Conservation (phyloP, 2,113 vertebrate species). For the Protomyctophum bolini region DNA sequence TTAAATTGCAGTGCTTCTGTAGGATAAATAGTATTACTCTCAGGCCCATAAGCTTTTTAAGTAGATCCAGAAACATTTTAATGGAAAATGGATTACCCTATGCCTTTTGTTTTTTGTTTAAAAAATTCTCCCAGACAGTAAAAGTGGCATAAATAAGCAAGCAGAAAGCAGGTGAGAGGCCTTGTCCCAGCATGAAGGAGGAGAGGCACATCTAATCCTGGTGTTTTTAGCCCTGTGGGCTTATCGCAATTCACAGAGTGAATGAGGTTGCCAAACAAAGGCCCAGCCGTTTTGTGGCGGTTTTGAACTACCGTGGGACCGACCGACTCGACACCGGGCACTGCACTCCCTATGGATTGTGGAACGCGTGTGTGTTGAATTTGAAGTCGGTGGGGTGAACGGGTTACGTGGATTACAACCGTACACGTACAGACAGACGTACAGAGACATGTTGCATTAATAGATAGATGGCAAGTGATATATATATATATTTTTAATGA, state of each 20-base stretch:
- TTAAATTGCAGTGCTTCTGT: constrained; percentile 6
- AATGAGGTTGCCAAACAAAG: constrained; percentile 58
- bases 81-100: constrained; percentile 10
- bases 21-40: constrained; percentile 15
- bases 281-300: constrained; percentile 3
- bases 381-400: too few relatives aligned
- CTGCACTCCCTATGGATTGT: too few relatives aligned
- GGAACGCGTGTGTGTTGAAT: too few relatives aligned
- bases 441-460: too few relatives aligned
- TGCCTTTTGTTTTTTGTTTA: constrained; percentile 35
- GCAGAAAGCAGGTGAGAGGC: constrained; percentile 41
- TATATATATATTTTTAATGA: too few relatives aligned
- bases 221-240: constrained; percentile 55
- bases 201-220: constrained; percentile 52
- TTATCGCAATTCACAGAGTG: constrained; percentile 63
- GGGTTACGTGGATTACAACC: too few relatives aligned
- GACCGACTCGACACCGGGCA: too few relatives aligned
- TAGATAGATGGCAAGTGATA: too few relatives aligned
- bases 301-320: too few relatives aligned
- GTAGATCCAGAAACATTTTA: constrained; percentile 33
- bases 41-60: constrained; percentile 13
- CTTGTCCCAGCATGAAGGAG: constrained; percentile 21
- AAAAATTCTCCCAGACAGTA: constrained; percentile 31
- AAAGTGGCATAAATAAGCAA: constrained; percentile 42
- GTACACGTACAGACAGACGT: too few relatives aligned